Evolutionary conservation across 2,113 vertebrate genomes (phyloP), one percentile per base, ranked within the genome.

Genomic region (Rhadina sibilatrix): DNA sequence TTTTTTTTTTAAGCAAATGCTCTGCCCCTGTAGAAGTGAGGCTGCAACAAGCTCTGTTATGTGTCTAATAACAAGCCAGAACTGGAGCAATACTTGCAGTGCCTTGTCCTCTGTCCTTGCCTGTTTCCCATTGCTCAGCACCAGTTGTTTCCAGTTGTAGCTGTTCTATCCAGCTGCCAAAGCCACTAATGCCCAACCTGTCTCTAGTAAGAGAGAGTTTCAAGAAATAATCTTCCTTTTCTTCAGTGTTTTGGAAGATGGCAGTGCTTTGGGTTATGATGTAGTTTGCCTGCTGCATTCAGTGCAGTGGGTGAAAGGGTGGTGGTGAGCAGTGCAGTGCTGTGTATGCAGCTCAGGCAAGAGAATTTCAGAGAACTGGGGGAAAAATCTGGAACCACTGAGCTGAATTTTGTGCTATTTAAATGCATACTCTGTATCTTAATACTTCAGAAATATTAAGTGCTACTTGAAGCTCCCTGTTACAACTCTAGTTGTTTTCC

Each of bases 101-200:
- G 8, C 40, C 15, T 74, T 94, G 56, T 66, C 66, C 15, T 6
- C 42, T 87, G 54, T 59, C 83, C 83, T 91, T 92, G 69, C 87
- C 87, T 42, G 37, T 82, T 96, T 86, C 76, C 5, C 2, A 65
- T n/a, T 30, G 83, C 94, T 78, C 68, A 63, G 50, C 38, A 91
- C 68, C 63, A 18, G 69, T 87, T 70, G 63, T 96, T 94, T 90
- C 81, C 57, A 93, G 59, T 70, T 72, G 59, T 70, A 94, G 78
- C 75, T 90, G 72, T 64, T 95, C 50, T 22, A 38, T 27, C 47
- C 52, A 44, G 71, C 82, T 95, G 76, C 89, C 93, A 95, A 93
- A 87, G 89, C 54, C 77, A 66, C 64, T 65, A 68, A 87, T 83
- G 65, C 85, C 86, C 56, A 96, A 40, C 87, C 65, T 96, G 61